Evolutionary conservation across 2,888 invertebrate species (phyloP), one percentile per base, ranked within the genome.

Genomic region (Apodemia zela): DNA sequence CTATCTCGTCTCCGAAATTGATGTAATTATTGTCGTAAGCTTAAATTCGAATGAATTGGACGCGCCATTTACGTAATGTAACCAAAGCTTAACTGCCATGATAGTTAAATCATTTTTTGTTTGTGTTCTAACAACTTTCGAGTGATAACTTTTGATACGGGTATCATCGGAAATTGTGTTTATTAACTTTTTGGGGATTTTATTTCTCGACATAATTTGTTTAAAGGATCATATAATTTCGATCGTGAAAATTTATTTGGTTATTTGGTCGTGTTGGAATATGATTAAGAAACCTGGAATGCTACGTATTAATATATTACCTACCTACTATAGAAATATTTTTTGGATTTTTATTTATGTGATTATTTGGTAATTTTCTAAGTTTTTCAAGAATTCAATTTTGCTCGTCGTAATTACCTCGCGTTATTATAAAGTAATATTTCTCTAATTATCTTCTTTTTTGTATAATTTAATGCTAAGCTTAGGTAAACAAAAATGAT

Each of bases 11-110:
- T 65, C 75, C 80, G 69, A 83, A 87, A 86, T 84, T 84, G 75
- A 82, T 77, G 80, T 84, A 76, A 87, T 87, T 86, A 85, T 78
- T 78, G 78, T 79, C 77, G 71, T 54, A 45, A 45, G n/a, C 45
- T 25, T 21, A 21, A 17, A 18, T 25, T 54, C 54, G 25, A 54
- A 45, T 45, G 45, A 45, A 45, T 54, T 54, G 54, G 54, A 25
- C 54, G 15, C 54, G 54, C 54, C 54, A 21, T 54, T 54, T 54
- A 54, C 15, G 25, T 25, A 18, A 49, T 49, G 18, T 21, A 21
- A 21, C 54, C 25, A 54, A 54, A 54, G 6, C 54, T 54, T 25
- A 21, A 54, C 54, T 54, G 54, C 21, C 54, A 25, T 21, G 13
- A 21, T 21, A 21, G 54, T 54, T 45, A 45, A n/a, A 45, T 45